These are phyloP conservation scores for Cyphomyrus discorhynchus DNA, from an alignment of 2,113 vertebrate genomes.

Conservation along the genomic window DNA sequence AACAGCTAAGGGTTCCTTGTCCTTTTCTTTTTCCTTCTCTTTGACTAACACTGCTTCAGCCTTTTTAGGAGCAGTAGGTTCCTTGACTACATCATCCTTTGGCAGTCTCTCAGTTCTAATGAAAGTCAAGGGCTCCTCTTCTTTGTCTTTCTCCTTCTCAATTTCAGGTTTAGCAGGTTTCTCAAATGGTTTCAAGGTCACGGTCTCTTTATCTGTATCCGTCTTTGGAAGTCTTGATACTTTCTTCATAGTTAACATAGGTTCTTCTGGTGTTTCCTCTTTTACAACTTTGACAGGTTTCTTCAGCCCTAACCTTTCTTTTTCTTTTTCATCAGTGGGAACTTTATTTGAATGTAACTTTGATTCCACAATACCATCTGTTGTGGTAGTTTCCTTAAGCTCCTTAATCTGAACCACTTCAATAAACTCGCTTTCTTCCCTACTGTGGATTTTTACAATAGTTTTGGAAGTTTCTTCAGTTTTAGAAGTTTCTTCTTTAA, in stretches of 20 bases:
- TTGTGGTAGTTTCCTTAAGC: slow-evolving; percentile 30
- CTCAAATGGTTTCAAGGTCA: not conserved
- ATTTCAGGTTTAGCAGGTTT: not conserved
- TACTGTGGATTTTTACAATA: slow-evolving; percentile 37
- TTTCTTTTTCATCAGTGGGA: slow-evolving; percentile 16
- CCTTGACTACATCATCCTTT: slow-evolving; percentile 42
- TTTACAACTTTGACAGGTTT: slow-evolving; percentile 30
- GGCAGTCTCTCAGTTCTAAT: not conserved
- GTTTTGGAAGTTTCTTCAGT: slow-evolving; percentile 28
- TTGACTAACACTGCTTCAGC: slow-evolving; percentile 37
- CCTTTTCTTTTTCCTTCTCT: slow-evolving; percentile 64
- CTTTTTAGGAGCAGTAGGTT: slow-evolving; percentile 39
- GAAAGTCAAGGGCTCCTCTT: slow-evolving; percentile 12
- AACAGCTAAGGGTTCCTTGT: slow-evolving; percentile 41
- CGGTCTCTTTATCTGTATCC: not conserved
- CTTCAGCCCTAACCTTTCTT: slow-evolving; percentile 28
- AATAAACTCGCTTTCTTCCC: slow-evolving; percentile 6
- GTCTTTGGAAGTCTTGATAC: not conserved
- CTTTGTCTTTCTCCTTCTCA: slow-evolving; percentile 16
- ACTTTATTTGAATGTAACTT: not conserved
- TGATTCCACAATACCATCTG: slow-evolving; percentile 44
- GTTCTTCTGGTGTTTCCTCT: slow-evolving; percentile 31
- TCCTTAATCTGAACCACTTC: slow-evolving; percentile 37
- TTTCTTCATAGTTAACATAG: slow-evolving; percentile 39
- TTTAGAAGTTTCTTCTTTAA: slow-evolving; percentile 30